Evolutionary conservation across 30 jellyfish, hydroid and myxozoan species (phyloP), one percentile per base, ranked within the genome.

Genomic region (Pelagia noctiluca): DNA sequence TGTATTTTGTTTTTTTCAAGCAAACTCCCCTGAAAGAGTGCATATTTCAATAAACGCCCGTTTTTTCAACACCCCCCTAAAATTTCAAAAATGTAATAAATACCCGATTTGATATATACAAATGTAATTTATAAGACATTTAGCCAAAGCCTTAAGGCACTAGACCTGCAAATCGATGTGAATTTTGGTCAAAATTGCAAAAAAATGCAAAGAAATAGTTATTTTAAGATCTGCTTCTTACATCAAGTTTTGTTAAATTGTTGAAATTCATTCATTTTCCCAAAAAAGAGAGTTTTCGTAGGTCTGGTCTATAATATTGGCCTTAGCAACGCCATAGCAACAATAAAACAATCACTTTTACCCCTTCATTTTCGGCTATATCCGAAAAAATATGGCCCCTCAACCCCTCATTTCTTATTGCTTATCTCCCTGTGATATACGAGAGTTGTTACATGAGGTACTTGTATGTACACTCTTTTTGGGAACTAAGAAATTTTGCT

Each of bases 241-340:
- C 57, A 16, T 42, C 57, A 42, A 42, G 57, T 16, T 42, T 42
- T 42, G 57, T 42, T 42, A 42, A 42, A 42, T 42, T 42, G 57
- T 16, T 5, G 57, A 42, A 42, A 42, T 42, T 8, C 16, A 5
- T 42, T 42, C 57, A 42, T 42, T 42, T 42, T 42, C 16, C 57
- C 16, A 42, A 42, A 42, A 42, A 42, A 5, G 8, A 42, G 57
- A 42, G 57, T 42, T 42, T 42, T 42, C 16, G 57, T 42, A 42
- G 57, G 57, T 42, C 57, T 5, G 57, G 57, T 42, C 12, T 16
- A 42, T 5, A 42, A 42, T 5, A 42, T 42, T 42, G 57, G 8
- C 16, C 57, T 42, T 42, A 42, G 57, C 57, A 42, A 42, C 57
- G 57, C 57, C 57, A 42, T 42, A 42, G 57, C 57, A 42, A 42